Evolutionary conservation across 2,888 invertebrate genomes (phyloP).

Genomic region (Drosophila paramelanica): DNA sequence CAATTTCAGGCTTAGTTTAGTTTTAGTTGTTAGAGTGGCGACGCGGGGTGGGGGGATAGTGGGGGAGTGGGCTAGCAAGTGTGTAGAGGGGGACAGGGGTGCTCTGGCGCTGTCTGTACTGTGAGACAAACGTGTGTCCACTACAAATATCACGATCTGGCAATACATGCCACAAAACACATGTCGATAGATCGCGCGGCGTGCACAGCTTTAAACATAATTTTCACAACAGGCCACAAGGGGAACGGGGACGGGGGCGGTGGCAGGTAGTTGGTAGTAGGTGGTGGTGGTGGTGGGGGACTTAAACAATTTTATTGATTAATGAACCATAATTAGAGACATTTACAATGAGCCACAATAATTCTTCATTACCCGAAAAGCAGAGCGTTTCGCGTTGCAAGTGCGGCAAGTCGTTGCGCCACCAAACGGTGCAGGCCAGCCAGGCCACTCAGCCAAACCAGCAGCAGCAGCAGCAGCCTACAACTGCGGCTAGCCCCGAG

Average conservation of each 20-base stretch:
- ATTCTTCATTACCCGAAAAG: conserved; percentile 83
- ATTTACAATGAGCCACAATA: conserved; percentile 83
- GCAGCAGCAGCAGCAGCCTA: conserved; percentile 21
- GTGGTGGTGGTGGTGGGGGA: background rate
- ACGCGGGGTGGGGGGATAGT: background rate
- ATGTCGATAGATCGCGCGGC: conserved; percentile 70
- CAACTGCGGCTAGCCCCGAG: conserved; percentile 43
- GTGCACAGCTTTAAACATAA: conserved; percentile 72
- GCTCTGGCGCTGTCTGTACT: conserved; percentile 21
- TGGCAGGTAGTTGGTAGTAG: too few relatives aligned
- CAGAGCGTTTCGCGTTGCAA: conserved; percentile 34
- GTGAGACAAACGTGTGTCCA: conserved; percentile 70
- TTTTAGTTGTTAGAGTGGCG: conserved; percentile 37
- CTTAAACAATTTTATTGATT: conserved; percentile 85
- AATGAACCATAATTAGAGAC: conserved; percentile 85
- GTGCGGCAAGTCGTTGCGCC: conserved; percentile 10
- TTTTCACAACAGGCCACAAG: conserved; percentile 49
- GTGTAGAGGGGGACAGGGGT: background rate
- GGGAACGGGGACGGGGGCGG: background rate
- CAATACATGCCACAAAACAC: conserved; percentile 68
- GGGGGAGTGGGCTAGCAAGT: background rate
- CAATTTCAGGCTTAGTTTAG: conserved; percentile 78
- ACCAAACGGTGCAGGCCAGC: conserved; percentile 2
- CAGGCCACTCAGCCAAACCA: conserved; percentile 3
- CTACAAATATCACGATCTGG: conserved; percentile 78